phyloP scores from a whole-genome alignment of 2,797 vertebrate species.

The Triplophysa yarkandensis region DNA sequence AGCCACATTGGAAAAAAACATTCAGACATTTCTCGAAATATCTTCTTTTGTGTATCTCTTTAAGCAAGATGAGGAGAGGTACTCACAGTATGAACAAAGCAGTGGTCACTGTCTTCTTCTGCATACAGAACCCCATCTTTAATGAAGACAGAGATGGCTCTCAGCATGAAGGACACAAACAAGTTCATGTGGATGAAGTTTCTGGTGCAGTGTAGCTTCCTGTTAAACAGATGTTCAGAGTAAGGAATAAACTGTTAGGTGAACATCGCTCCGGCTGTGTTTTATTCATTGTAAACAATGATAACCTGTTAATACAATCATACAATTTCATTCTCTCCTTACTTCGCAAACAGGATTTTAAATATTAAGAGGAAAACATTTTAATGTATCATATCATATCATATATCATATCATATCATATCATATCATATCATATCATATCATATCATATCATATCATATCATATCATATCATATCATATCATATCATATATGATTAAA shows the following conservation, averaged over 20 bases:
- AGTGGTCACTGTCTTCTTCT: conserved; percentile 89
- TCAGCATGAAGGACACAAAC: conserved; percentile 95
- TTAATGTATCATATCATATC: too few species aligned
- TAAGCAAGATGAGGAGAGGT: background rate
- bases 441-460: too few species aligned
- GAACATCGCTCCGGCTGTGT: background rate
- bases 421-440: too few species aligned
- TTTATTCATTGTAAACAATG: conserved; percentile 10
- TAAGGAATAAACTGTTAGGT: background rate
- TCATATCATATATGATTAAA: too few species aligned
- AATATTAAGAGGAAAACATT: too few species aligned
- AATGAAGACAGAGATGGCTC: conserved; percentile 96
- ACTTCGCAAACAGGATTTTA: too few species aligned
- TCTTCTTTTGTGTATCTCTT: too few species aligned
- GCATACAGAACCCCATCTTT: conserved; percentile 94
- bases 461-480: too few species aligned
- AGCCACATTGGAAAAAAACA: too few species aligned
- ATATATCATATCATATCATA: too few species aligned
- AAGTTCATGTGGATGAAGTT: conserved; percentile 99
- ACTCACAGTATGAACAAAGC: conserved; percentile 87
- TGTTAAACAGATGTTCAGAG: conserved; percentile 55
- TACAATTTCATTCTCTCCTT: too few species aligned
- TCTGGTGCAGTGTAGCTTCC: conserved; percentile 96
- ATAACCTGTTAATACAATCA: background rate
- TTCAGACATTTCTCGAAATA: too few species aligned